Base-by-base conservation (phyloP, 1,140 invertebrate species). In the Tetramorium parvispinum region DNA sequence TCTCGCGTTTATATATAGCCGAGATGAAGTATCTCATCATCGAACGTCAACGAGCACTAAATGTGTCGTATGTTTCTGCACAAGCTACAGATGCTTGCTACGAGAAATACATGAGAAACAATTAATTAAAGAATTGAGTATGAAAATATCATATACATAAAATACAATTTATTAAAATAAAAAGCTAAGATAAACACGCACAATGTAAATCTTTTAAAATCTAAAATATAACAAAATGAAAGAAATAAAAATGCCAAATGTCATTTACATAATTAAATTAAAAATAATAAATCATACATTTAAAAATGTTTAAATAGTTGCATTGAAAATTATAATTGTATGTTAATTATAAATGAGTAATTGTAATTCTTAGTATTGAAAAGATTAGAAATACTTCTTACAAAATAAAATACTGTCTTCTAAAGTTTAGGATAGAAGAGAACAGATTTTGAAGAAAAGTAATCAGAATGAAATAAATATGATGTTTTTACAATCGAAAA, bases 1-100 rank as follows among this genome's bases (percentile, higher is more conserved):
- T 46, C 75, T 51, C 11, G 27, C 18, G 63, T 65, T 63, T 65
- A 63, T 46, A 13, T 24, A 18, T 24, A 21, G 24, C 16, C 27
- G 13, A 10, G 7, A 51, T 79, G 61, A 79, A 79, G 27, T 66
- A 79, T 65, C n/a, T 2, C n/a, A 37, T 24, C 61, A 40, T 66
- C 18, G 8, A 49, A 51, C 3, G 27, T 78, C 76, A 32, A 49
- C 3, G 13, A 37, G 13, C 18, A 21, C 1, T 21, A 66, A 79
- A 79, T 49, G 13, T 65, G 51, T 21, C 24, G 6, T 65, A 32
- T 2, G 18, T 37, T 51, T 77, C 57, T 51, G 7, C n/a, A 11
- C 0, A n/a, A n/a, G n/a, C n/a, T n/a, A 16, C 66, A 40, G 43
- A 65, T 51, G 18, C 32, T 66, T 18, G 0, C 0, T 24, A 51